These are phyloP conservation scores for Drosophila testacea DNA, from an alignment of 2,888 invertebrate genomes.

Conservation along the genomic window DNA sequence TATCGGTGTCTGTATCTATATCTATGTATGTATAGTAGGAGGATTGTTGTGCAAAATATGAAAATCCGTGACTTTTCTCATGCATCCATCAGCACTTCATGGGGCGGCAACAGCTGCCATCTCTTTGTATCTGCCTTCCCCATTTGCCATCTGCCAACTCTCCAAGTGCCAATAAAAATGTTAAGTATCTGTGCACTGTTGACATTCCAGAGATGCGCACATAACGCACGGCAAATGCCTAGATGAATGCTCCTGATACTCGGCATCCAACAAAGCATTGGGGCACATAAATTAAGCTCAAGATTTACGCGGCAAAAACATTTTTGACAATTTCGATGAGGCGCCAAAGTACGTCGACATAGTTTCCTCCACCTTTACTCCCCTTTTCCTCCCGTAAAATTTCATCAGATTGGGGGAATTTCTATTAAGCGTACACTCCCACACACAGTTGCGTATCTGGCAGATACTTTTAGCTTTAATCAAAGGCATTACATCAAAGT, in stretches of 20 bases:
- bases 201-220: constrained; percentile 60
- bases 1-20: not conserved
- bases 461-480: constrained; percentile 60
- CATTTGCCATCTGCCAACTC: constrained; percentile 5
- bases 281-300: constrained; percentile 61
- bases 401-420: constrained; percentile 20
- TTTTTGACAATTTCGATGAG: constrained; percentile 71
- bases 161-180: constrained; percentile 84
- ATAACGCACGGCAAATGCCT: constrained; percentile 51
- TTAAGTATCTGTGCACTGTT: constrained; percentile 82
- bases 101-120: constrained; percentile 72
- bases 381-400: not conserved
- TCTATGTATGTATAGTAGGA: constrained; percentile 1
- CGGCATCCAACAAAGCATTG: not conserved
- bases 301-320: constrained; percentile 51
- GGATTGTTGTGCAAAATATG: constrained; percentile 59
- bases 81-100: constrained; percentile 75
- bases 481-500: constrained; percentile 56
- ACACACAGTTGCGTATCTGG: constrained; percentile 30
- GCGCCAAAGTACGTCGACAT: constrained; percentile 58
- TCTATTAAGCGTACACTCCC: constrained; percentile 32
- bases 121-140: not conserved
- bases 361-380: constrained; percentile 23
- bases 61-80: constrained; percentile 51
- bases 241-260: constrained; percentile 68